phyloP scores from a whole-genome alignment of 2,888 invertebrate genomes.

The Poecilus cupreus region DNA sequence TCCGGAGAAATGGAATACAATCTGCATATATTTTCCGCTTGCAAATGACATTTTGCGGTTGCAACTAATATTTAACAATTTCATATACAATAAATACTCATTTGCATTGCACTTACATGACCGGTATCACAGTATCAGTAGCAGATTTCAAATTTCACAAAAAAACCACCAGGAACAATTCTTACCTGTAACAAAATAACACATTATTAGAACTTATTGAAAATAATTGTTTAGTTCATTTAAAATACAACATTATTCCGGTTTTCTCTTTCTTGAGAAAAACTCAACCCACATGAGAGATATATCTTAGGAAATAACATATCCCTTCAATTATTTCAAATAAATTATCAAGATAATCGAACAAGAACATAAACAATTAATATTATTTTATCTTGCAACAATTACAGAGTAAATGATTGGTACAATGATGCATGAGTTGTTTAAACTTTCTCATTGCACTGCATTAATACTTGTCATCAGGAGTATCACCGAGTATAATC shows the following conservation, averaged over 20 bases:
- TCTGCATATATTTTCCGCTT: background rate
- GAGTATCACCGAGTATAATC: background rate
- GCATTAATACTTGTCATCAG: slow-evolving; percentile 30
- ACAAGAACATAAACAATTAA: slow-evolving; percentile 10
- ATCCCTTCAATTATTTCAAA: slow-evolving; percentile 16
- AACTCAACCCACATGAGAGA: background rate
- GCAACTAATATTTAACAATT: background rate
- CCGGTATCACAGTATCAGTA: too few relatives aligned
- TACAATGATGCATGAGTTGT: background rate
- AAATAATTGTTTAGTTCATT: background rate
- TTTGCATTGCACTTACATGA: background rate
- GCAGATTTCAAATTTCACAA: background rate
- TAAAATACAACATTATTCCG: background rate
- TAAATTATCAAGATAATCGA: slow-evolving; percentile 15
- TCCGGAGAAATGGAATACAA: too few relatives aligned
- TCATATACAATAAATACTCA: background rate
- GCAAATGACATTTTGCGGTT: background rate
- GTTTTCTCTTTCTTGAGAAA: slow-evolving; percentile 19
- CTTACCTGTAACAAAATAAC: slow-evolving; percentile 20
- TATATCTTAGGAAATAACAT: background rate
- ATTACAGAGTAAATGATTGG: slow-evolving; percentile 28
- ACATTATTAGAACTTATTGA: slow-evolving; percentile 1
- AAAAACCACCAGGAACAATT: background rate
- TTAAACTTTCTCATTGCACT: slow-evolving; percentile 21
- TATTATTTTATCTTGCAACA: slow-evolving; percentile 27